Evolutionary conservation across 2,888 invertebrate genomes (phyloP), one percentile per base, ranked within the genome.

Genomic region (Amphimallon solstitiale): DNA sequence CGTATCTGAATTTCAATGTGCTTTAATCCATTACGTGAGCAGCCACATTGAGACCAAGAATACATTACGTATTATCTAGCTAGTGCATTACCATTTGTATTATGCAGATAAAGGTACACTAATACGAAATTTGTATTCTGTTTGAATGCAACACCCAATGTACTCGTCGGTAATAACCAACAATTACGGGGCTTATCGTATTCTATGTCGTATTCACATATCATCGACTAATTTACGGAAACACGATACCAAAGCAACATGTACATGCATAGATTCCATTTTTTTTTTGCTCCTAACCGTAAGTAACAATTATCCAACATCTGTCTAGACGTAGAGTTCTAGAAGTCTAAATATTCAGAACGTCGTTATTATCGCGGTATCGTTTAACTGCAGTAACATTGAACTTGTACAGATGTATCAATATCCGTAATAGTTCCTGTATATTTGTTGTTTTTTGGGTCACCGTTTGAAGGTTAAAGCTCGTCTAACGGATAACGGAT

Each of bases 71-170:
- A 35, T 3, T 35, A 52, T 52, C 35, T 17, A 14, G 6, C 34
- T 23, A 52, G 15, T 17, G 37, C 52, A 52, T 52, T 52, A 52
- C 37, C 52, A 52, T 35, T 52, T 37, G 17, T 52, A 52, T 52
- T 52, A 35, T 35, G 52, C 52, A 52, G 52, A 52, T 52, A 52
- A 52, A 35, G 52, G 52, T 52, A 19, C 37, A 52, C 37, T 52
- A 52, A 52, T 52, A 35, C 37, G 35, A 52, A 52, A 35, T 52
- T 35, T 52, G 35, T 52, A 35, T 52, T 52, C 17, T n/a, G 15
- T 35, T 37, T 6, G 23, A 23, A 21, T 12, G 7, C 6, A 48
- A 23, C 23, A 48, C 48, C 21, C 21, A 23, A 12, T 14, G 48
- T 12, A 35, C 37, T 19, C 37, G 17, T 17, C 37, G 17, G 52